Base-by-base conservation (phyloP, 2,888 invertebrate species). In the Pollenia griseotomentosa region DNA sequence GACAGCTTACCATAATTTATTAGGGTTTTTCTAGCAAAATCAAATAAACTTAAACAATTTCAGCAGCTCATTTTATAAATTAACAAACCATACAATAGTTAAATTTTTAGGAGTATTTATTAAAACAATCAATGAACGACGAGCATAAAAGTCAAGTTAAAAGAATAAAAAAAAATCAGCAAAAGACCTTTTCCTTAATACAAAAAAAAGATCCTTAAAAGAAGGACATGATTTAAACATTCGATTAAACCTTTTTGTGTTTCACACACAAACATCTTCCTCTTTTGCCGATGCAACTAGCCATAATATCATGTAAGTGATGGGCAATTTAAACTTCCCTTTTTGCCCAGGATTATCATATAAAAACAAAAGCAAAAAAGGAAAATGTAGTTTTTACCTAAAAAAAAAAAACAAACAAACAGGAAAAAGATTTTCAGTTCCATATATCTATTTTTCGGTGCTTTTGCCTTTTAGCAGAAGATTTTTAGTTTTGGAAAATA, bases 371-470 rank as follows among this genome's bases (percentile, higher is more conserved):
- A 40, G 16, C 8, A 42, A 42, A 40, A 70, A 70, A 40, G 12
- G 23, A 23, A 40, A 70, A 70, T 40, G 12, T 40, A 40, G 12
- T 48, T 78, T 77, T 68, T 68, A 78, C 78, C 66, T 78, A 55
- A 65, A 74, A 75, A 33, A 46, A 73, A 11, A 73, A 23, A 57
- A 57, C 11, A 59, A 11, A 23, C 11, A 33, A 33, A 33, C 33
- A 33, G 33, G 33, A 33, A 33, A 33, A 33, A 33, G 33, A 33
- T 51, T 68, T 61, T 40, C 61, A 42, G n/a, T 68, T 53, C 51
- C 48, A 9, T 51, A 19, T 19, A 48, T 46, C 11, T 70, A 48
- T 51, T 51, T n/a, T 42, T 51, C 42, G 19, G 57, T 46, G 16
- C 33, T 57, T 74, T 75, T 82, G 55, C 23, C 11, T 48, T 74